Evolutionary conservation across 2,797 vertebrate genomes (phyloP), one percentile per base, ranked within the genome.

Genomic region (Apodemus agrarius): DNA sequence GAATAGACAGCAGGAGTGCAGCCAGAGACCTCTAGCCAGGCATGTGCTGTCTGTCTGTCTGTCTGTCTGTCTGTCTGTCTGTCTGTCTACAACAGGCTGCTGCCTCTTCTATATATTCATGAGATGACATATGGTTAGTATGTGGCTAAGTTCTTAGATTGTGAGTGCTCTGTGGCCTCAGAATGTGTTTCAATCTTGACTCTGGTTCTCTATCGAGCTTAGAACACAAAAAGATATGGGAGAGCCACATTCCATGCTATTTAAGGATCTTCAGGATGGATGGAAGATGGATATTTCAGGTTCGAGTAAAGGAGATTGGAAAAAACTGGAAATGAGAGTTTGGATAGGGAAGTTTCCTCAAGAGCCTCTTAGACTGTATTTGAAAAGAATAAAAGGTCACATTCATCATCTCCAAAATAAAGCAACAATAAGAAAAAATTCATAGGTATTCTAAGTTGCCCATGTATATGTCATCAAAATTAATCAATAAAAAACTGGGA

Each of bases 301-400:
- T 89, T 34, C 89, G 57, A 76, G 29, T 75, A 86, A 89, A 95
- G 12, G 13, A 74, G 29, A 26, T 9, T 78, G 61, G 88, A 89
- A 92, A 92, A 84, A 91, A 31, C 34, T 21, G 89, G 84, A 92
- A 94, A 95, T 85, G 88, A 92, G 85, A 92, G 31, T 6, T 3
- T 11, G 89, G 22, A 43, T n/a, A 89, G 34, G 19, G 63, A 85
- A 86, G 6, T 89, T 95, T 96, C 84, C 54, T 91, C 46, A 79
- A 91, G 49, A 88, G 65, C 3, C 46, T 94, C 75, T 82, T 57
- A 82, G 19, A 74, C 6, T 95, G 43, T 37, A 87, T 43, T 90
- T 46, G 46, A 94, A 89, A 96, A 90, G 74, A 95, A 86, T 65
- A 43, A 85, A 90, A 92, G 69, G 65, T 17, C 89, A 95, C 83